Percentiles rank a stretch among this genome's conserved stretches.
These are phyloP conservation scores for Drosophila quadrilineata DNA, from an alignment of 1,140 invertebrate species.

Conservation along the genomic window DNA sequence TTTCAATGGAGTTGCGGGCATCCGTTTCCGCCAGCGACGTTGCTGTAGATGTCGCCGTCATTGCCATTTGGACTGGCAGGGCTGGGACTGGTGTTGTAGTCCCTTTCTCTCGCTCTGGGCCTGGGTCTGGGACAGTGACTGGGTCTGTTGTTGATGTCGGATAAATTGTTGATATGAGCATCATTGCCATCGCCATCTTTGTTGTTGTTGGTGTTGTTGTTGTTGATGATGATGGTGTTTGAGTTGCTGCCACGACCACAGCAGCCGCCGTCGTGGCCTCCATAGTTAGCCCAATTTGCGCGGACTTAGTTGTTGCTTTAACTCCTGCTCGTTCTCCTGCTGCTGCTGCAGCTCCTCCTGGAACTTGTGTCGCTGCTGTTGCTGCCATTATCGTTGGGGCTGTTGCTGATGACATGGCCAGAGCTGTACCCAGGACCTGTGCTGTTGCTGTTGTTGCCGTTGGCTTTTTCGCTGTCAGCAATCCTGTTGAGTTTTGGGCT, in stretches of 20 bases:
- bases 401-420: constrained; percentile 62
- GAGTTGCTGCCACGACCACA: neutral
- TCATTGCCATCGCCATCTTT: constrained; percentile 19
- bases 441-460: constrained; percentile 16
- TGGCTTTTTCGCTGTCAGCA: constrained; percentile 51
- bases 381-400: constrained; percentile 36
- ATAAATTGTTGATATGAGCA: constrained; percentile 73
- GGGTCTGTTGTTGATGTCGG: constrained; percentile 39
- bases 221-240: constrained; percentile 22
- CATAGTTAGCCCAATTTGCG: constrained; percentile 69
- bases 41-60: neutral
- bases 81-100: neutral
- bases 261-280: constrained; percentile 35
- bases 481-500: constrained; percentile 63
- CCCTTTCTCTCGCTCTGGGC: too few species aligned
- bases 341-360: neutral
- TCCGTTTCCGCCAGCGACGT: constrained; percentile 53
- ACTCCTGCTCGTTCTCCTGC: neutral
- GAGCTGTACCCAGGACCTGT: constrained; percentile 27
- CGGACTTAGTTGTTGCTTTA: constrained; percentile 43
- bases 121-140: too few species aligned
- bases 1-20: constrained; percentile 63
- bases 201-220: constrained; percentile 10
- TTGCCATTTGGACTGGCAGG: neutral
- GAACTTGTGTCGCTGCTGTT: constrained; percentile 1